Conservation (phyloP, 2,888 invertebrate genomes). For the Pterobdella sp. region DNA sequence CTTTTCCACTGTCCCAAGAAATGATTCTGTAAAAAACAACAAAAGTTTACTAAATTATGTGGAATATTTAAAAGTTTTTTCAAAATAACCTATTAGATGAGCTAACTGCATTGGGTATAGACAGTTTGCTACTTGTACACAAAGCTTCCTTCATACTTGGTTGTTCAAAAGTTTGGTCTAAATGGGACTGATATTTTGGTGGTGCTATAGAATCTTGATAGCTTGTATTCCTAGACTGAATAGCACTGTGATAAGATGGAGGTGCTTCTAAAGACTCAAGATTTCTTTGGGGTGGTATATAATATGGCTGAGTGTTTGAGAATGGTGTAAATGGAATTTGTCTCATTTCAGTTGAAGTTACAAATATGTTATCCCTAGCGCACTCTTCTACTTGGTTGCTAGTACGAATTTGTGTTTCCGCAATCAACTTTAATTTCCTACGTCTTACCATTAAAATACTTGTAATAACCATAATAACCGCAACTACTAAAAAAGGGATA, state of each 20-base stretch:
- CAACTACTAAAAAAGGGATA: too few relatives aligned
- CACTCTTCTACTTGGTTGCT: too few relatives aligned
- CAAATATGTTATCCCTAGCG: too few relatives aligned
- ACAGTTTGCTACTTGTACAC: not conserved
- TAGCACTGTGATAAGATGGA: too few relatives aligned
- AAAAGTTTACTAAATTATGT: too few relatives aligned
- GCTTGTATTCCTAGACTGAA: not conserved
- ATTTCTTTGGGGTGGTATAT: not conserved
- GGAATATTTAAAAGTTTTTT: not conserved
- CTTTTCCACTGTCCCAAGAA: conserved; percentile 9
- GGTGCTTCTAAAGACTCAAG: not conserved
- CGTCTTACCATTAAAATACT: too few relatives aligned
- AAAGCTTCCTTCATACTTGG: not conserved
- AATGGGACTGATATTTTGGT: not conserved
- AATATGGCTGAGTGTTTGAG: too few relatives aligned
- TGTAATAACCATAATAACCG: too few relatives aligned
- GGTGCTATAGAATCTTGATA: not conserved
- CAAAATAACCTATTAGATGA: not conserved
- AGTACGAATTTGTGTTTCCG: too few relatives aligned
- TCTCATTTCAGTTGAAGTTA: too few relatives aligned
- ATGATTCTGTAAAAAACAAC: not conserved
- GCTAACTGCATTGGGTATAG: not conserved
- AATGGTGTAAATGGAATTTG: too few relatives aligned
- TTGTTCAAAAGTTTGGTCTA: not conserved
- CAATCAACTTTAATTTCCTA: too few relatives aligned